Evolutionary conservation across 2,797 vertebrate species (phyloP).

Genomic region (Valencia hispanica): DNA sequence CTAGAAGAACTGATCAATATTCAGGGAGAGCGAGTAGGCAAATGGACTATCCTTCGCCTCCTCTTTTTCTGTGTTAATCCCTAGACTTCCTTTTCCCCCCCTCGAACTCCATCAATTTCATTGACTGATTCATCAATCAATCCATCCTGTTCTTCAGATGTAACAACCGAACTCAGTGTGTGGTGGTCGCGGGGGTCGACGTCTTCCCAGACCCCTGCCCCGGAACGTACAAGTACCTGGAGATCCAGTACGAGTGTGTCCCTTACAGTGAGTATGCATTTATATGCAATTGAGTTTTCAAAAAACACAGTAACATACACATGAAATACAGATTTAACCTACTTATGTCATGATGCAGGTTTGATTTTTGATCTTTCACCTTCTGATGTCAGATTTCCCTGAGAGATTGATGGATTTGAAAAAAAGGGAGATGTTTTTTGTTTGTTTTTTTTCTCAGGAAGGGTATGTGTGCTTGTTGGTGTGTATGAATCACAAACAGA

Average conservation of each 20-base stretch:
- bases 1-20: conserved; percentile 82
- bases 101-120: conserved; percentile 27
- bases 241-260: conserved; percentile 90
- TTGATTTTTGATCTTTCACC: conserved; percentile 33
- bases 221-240: conserved; percentile 78
- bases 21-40: conserved; percentile 57
- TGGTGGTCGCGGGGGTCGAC: conserved; percentile 90
- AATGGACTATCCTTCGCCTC: conserved; percentile 67
- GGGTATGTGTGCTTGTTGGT: conserved; percentile 21
- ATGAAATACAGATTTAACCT: conserved; percentile 38
- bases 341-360: conserved; percentile 36
- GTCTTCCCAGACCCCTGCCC: conserved; percentile 85
- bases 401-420: conserved; percentile 52
- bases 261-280: conserved; percentile 89
- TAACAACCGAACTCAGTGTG: conserved; percentile 94
- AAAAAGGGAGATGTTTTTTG: conserved; percentile 7
- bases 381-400: conserved; percentile 48
- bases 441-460: conserved; percentile 63
- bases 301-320: conserved; percentile 29
- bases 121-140: conserved; percentile 11
- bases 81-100: conserved; percentile 45
- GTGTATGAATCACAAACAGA: conserved; percentile 24
- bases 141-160: conserved; percentile 72
- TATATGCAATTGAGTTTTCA: conserved; percentile 10
- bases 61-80: conserved; percentile 70